These are phyloP conservation scores for Cyclina sinensis DNA, from an alignment of 1,140 invertebrate species.

Conservation along the genomic window DNA sequence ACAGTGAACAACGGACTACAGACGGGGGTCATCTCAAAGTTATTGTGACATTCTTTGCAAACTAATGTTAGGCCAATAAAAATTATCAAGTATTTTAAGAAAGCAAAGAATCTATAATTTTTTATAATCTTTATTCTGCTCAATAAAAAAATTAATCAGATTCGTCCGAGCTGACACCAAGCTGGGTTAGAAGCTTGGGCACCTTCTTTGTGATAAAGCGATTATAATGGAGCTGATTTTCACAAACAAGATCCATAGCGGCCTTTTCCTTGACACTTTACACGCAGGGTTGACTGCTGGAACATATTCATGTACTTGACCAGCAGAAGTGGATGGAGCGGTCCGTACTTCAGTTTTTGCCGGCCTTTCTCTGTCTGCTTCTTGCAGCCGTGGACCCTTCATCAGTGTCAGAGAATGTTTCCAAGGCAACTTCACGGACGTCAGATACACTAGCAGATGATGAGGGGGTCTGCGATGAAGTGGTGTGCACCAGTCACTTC, in stretches of 20 bases:
- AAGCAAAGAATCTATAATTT: neutral
- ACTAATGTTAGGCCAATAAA: too few relatives aligned
- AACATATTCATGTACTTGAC: neutral
- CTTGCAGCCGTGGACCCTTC: conserved; percentile 2
- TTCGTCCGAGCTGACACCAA: neutral
- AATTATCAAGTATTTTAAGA: neutral
- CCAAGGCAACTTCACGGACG: too few relatives aligned
- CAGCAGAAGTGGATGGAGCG: neutral
- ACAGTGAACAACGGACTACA: too few relatives aligned
- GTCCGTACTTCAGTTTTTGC: neutral
- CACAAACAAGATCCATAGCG: conserved; percentile 4
- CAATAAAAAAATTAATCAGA: neutral
- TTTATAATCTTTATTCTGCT: too few relatives aligned
- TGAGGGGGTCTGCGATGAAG: conserved; percentile 22
- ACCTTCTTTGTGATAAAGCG: too few relatives aligned
- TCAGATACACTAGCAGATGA: too few relatives aligned
- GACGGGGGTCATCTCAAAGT: too few relatives aligned
- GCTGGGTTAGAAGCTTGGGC: too few relatives aligned
- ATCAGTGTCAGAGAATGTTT: conserved; percentile 7
- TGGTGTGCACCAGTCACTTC: conserved; percentile 5
- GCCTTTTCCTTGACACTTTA: neutral
- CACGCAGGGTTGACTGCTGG: too few relatives aligned
- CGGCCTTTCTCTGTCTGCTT: neutral
- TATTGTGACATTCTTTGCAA: too few relatives aligned
- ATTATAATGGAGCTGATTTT: too few relatives aligned